Conservation (phyloP, 1,140 invertebrate genomes). For the Agrilus planipennis region DNA sequence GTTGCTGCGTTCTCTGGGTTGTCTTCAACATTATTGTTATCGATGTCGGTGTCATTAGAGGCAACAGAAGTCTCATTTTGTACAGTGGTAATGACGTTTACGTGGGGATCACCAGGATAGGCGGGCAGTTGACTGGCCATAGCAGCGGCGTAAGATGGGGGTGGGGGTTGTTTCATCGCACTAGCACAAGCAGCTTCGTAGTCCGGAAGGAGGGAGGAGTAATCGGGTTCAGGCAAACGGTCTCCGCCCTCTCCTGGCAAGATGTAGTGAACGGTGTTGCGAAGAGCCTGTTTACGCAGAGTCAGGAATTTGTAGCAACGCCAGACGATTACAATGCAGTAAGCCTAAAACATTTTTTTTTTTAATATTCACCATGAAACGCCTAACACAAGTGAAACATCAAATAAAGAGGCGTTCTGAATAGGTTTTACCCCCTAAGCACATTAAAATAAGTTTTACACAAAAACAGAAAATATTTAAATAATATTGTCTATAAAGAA, state of each 20-base stretch:
- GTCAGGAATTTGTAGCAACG: slow-evolving; percentile 80
- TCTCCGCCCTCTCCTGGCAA: slow-evolving; percentile 37
- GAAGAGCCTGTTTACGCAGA: slow-evolving; percentile 45
- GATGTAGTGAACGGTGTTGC: slow-evolving; percentile 46
- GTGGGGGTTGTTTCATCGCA: slow-evolving; percentile 48
- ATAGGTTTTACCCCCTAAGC: no score
- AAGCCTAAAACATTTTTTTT: slow-evolving; percentile 55
- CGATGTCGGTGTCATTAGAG: no score
- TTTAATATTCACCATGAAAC: no score
- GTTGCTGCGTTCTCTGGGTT: no score
- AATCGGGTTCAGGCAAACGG: slow-evolving; percentile 36
- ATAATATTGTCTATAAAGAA: no score
- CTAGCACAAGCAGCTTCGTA: slow-evolving; percentile 48
- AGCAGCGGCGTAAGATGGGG: slow-evolving; percentile 47
- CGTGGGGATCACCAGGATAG: slow-evolving; percentile 7
- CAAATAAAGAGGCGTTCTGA: no score
- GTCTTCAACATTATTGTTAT: no score
- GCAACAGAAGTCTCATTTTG: no score
- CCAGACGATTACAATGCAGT: slow-evolving; percentile 75
- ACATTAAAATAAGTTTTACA: no score
- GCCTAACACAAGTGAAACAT: no score
- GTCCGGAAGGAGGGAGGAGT: slow-evolving; percentile 46
- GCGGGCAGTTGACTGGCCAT: slow-evolving; percentile 7
- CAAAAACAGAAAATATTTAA: no score
- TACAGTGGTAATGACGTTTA: no score